These are phyloP conservation scores for Lates calcarifer DNA, from an alignment of 2,113 vertebrate species.

Conservation along the genomic window DNA sequence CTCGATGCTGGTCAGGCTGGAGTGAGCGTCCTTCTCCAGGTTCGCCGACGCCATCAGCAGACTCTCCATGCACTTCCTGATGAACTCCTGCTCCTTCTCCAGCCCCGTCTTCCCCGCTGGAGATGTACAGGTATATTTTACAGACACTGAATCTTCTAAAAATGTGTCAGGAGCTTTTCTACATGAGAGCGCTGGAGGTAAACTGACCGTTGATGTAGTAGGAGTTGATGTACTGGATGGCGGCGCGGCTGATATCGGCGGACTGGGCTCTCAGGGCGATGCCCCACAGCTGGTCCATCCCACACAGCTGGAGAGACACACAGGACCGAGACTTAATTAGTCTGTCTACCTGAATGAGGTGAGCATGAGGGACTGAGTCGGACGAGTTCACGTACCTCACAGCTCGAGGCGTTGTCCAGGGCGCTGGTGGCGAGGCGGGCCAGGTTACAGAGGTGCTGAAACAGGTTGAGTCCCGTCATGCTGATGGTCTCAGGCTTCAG, in stretches of 20 bases:
- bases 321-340: background rate
- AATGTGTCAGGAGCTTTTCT: background rate
- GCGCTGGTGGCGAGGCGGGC: conserved; percentile 96
- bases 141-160: too few species aligned
- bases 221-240: conserved; percentile 99
- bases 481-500: conserved; percentile 98
- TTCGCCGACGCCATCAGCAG: conserved; percentile 96
- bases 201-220: conserved; percentile 97
- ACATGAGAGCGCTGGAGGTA: too few species aligned
- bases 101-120: conserved; percentile 94
- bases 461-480: conserved; percentile 98
- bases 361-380: background rate
- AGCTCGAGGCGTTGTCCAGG: conserved; percentile 95
- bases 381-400: conserved; percentile 86
- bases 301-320: conserved; percentile 89
- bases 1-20: conserved; percentile 97
- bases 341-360: background rate
- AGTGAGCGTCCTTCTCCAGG: conserved; percentile 94
- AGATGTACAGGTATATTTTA: too few species aligned
- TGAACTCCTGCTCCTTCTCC: conserved; percentile 99
- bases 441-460: conserved; percentile 98
- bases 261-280: conserved; percentile 97
- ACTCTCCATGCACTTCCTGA: conserved; percentile 99
- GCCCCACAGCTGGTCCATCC: conserved; percentile 99
- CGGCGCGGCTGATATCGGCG: conserved; percentile 97